A percentile compares a stretch with the other conserved stretches of the same genome.
These are phyloP conservation scores for Patella pellucida DNA, from an alignment of 2,888 invertebrate species.

Conservation along the genomic window DNA sequence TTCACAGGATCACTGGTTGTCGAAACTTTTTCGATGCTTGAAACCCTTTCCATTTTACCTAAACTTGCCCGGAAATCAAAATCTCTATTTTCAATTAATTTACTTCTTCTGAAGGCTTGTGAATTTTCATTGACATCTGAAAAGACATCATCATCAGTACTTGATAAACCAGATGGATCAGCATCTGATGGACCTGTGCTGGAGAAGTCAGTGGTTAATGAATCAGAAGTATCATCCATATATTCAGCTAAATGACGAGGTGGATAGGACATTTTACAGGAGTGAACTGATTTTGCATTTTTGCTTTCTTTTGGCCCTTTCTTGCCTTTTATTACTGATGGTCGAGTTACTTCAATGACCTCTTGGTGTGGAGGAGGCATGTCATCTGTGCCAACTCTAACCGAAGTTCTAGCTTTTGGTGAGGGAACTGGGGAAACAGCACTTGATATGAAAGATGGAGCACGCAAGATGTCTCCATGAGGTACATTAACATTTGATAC, in stretches of 20 bases:
- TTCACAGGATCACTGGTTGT: not conserved
- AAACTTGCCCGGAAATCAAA: slow-evolving; percentile 8
- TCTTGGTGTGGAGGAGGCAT: slow-evolving; percentile 44
- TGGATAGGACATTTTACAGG: slow-evolving; percentile 39
- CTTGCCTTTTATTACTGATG: slow-evolving; percentile 29
- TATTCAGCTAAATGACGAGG: slow-evolving; percentile 35
- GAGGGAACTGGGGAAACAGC: slow-evolving; percentile 34
- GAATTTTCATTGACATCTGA: slow-evolving; percentile 21
- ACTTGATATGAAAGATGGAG: slow-evolving; percentile 35
- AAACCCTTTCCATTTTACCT: not conserved
- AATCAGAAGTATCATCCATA: slow-evolving; percentile 31
- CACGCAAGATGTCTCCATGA: slow-evolving; percentile 28
- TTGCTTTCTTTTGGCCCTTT: slow-evolving; percentile 21
- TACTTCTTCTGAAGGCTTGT: slow-evolving; percentile 12
- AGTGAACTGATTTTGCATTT: slow-evolving; percentile 38
- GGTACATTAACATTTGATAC: not conserved
- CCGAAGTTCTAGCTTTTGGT: not conserved
- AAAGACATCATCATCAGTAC: slow-evolving; percentile 36
- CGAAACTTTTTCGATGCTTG: not conserved
- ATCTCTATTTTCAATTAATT: slow-evolving; percentile 13
- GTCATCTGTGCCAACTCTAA: slow-evolving; percentile 31
- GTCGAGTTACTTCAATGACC: slow-evolving; percentile 42
- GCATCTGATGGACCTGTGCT: slow-evolving; percentile 34
- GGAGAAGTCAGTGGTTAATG: slow-evolving; percentile 29
- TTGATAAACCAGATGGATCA: slow-evolving; percentile 32